These are phyloP conservation scores for Digitonthophagus gazella DNA, from an alignment of 2,888 invertebrate species.

Conservation along the genomic window DNA sequence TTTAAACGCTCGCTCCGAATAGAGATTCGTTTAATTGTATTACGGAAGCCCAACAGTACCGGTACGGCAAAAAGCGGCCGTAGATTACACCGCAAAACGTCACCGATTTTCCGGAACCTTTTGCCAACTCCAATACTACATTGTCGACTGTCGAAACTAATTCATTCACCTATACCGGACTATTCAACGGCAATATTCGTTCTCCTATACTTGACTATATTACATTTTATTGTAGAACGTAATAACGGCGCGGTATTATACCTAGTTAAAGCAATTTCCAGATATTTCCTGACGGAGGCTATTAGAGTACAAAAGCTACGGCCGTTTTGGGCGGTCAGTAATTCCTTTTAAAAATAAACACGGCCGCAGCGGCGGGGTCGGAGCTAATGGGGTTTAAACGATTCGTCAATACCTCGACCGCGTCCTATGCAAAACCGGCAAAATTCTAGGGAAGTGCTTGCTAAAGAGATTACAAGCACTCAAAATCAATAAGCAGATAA, in stretches of 20 bases:
- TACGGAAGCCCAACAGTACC: not conserved
- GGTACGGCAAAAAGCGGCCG: not conserved
- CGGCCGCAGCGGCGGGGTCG: not conserved
- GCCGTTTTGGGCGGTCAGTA: not conserved
- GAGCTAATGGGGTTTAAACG: not conserved
- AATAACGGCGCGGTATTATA: not conserved
- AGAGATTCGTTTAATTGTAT: not conserved
- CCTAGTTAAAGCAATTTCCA: not conserved
- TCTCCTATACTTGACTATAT: too few species aligned
- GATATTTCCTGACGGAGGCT: not conserved
- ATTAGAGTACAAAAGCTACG: not conserved
- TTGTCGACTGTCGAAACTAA: too few species aligned
- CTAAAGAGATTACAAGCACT: not conserved
- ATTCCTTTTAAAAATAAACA: not conserved
- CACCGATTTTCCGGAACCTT: not conserved
- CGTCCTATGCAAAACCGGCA: not conserved
- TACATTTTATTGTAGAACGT: not conserved
- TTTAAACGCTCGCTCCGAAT: not conserved
- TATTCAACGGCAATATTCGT: too few species aligned
- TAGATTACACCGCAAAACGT: too few species aligned
- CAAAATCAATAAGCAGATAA: not conserved
- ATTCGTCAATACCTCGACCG: not conserved
- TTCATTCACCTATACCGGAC: too few species aligned
- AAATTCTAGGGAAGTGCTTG: not conserved
- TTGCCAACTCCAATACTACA: too few species aligned